Conservation (phyloP, 1,140 invertebrate species). For the Ceratina calcarata region DNA sequence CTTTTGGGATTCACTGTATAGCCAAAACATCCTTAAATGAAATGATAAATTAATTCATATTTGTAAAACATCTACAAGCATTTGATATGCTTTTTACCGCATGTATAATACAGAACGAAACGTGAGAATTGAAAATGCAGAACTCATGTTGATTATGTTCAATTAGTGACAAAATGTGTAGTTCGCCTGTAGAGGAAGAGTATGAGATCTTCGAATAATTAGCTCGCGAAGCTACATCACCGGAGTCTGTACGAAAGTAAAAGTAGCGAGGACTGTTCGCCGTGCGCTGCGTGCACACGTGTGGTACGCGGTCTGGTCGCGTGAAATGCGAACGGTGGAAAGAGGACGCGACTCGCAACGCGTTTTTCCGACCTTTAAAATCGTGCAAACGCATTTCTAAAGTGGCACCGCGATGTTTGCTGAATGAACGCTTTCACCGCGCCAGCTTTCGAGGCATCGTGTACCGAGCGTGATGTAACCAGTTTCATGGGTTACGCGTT, state of each 20-base stretch:
- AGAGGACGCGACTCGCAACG: conserved; percentile 9
- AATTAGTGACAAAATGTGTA: no score
- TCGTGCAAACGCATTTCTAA: conserved; percentile 22
- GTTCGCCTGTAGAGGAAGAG: no score
- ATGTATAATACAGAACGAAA: no score
- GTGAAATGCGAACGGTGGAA: conserved; percentile 15
- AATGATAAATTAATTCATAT: no score
- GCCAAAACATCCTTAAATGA: no score
- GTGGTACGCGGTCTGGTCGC: not conserved
- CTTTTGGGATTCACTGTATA: no score
- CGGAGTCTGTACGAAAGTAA: conserved; percentile 29
- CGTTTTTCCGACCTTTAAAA: conserved; percentile 38
- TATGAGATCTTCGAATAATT: no score
- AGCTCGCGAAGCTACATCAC: not conserved
- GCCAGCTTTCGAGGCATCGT: not conserved
- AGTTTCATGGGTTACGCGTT: not conserved
- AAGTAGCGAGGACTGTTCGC: not conserved
- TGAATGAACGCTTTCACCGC: conserved; percentile 26
- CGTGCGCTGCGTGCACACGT: not conserved
- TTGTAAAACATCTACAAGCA: no score
- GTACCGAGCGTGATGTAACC: not conserved
- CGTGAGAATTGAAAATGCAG: no score
- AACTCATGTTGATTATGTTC: no score
- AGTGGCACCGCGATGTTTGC: not conserved
- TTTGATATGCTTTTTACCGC: no score